phyloP scores from a whole-genome alignment of 2,888 invertebrate species.

The Camptogramma bilineatum region DNA sequence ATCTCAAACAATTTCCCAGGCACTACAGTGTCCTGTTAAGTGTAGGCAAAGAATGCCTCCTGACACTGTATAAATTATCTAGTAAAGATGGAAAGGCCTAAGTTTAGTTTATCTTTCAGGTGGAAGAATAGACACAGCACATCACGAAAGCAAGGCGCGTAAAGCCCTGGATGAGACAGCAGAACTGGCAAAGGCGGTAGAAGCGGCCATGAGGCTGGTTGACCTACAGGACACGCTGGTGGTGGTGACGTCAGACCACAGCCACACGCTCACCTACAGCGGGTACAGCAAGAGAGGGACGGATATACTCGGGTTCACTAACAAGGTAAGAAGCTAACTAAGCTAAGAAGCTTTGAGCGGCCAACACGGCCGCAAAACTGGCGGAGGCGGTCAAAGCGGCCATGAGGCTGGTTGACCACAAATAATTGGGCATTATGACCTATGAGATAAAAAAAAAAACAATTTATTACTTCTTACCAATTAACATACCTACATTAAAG shows the following conservation, averaged over 20 bases:
- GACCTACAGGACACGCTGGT: conserved; percentile 89
- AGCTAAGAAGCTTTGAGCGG: no score
- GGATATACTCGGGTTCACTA: conserved; percentile 74
- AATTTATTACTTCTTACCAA: no score
- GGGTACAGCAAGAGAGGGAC: conserved; percentile 89
- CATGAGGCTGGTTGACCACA: no score
- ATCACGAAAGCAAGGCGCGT: conserved; percentile 88
- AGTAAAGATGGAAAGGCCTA: not conserved
- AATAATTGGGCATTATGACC: no score
- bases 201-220: conserved; percentile 86
- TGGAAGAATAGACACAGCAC: conserved; percentile 89
- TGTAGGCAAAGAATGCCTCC: no score
- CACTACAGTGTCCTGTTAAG: no score
- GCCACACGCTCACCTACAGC: conserved; percentile 90
- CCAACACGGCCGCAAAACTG: no score
- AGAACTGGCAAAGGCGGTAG: conserved; percentile 90
- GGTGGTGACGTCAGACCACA: conserved; percentile 93
- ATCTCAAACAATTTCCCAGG: no score
- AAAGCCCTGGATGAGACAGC: conserved; percentile 92
- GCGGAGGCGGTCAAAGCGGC: no score
- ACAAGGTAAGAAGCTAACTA: conserved; percentile 64
- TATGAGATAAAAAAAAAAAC: no score
- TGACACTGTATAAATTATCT: not conserved
- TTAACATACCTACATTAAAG: no score
- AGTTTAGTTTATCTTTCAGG: conserved; percentile 59